Conservation (phyloP, 2,797 vertebrate species). For the Ficedula albicollis region DNA sequence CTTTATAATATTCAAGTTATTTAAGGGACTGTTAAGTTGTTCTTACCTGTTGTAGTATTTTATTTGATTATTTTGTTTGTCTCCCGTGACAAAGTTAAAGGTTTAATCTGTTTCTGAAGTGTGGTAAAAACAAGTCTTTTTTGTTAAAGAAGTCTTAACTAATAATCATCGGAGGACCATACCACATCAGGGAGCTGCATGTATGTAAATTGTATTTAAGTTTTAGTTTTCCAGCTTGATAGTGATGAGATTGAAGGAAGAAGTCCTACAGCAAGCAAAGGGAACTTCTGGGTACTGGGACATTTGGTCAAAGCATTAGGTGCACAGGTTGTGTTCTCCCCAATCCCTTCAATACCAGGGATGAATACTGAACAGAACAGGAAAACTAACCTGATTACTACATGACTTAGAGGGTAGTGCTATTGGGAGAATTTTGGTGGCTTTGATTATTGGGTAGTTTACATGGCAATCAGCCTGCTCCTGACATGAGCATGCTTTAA, state of each 20-base stretch:
- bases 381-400: background rate
- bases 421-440: background rate
- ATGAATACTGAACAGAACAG: background rate
- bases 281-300: background rate
- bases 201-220: no score
- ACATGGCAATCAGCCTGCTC: background rate
- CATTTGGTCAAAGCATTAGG: background rate
- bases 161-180: no score
- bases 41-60: background rate
- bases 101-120: background rate
- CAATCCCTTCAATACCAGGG: background rate
- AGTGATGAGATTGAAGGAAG: background rate
- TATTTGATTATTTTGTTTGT: background rate
- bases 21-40: background rate
- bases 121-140: background rate
- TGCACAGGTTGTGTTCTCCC: background rate
- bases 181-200: no score
- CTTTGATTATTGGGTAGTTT: fast-evolving
- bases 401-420: background rate
- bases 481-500: background rate
- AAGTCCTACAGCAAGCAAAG: background rate
- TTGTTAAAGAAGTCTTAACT: background rate
- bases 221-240: background rate
- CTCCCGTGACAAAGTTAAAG: background rate
- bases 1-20: background rate